Base-by-base conservation (phyloP, 1,140 invertebrate genomes). In the Lamellibrachia luymesi region DNA sequence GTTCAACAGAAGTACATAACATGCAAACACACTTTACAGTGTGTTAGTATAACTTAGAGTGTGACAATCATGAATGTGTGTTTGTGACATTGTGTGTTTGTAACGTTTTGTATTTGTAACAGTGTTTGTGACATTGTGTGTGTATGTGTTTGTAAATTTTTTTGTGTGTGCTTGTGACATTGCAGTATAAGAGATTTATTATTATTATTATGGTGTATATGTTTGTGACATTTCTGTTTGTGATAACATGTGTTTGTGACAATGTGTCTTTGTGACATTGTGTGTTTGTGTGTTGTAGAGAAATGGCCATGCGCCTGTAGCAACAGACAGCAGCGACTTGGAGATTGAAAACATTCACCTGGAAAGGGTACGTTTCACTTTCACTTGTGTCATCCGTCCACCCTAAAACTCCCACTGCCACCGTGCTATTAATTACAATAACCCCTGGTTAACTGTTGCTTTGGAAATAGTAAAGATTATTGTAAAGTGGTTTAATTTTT, bases 261-360 rank as follows among this genome's bases (percentile, higher is more conserved):
- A 7, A 8, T 91, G 27, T 50, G 90, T 8, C 6, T 91, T 38
- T 50, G 22, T 22, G 90, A 91, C 49, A 91, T 91, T 91, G 7
- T 50, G 49, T 13, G 10, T 91, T 92, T 92, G 92, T 92, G 27
- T 91, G 38, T 92, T 64, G 51, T 92, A 92, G 92, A 92, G 49
- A 13, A 92, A 92, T 51, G 92, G 92, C 10, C 64, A 80, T 22
- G 64, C 64, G 64, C 64, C 64, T 17, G 17, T 22, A 80, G 64
- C 64, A 80, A 22, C 17, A 80, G 64, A 80, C 5, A 56, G 51
- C 25, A 52, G 92, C 5, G 51, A 92, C 92, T 92, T 27, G 92
- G 92, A 92, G 51, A 17, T 51, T 92, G 92, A 92, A n/a, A 56
- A 92, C 50, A 92, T 92, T n/a, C 50, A 50, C 27, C n/a, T 92